Conservation (phyloP, 2,113 vertebrate species). For the Dasypus novemcinctus region DNA sequence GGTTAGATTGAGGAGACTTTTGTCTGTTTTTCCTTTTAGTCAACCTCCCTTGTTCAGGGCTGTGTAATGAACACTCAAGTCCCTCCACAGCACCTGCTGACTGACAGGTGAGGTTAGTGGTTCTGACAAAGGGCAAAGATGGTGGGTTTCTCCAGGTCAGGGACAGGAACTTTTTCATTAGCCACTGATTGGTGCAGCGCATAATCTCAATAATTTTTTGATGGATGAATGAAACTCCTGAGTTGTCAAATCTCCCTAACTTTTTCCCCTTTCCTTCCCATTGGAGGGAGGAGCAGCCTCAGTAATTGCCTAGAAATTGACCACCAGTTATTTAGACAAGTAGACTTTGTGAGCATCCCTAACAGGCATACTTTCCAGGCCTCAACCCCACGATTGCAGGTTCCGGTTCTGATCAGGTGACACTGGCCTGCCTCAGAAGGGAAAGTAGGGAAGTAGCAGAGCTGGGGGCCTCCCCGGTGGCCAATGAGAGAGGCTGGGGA, state of each 20-base stretch:
- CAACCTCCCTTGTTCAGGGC: neutral
- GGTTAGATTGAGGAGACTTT: neutral
- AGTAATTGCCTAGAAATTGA: neutral
- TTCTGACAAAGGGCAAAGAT: neutral
- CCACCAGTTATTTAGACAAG: neutral
- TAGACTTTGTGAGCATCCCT: neutral
- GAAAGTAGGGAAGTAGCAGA: neutral
- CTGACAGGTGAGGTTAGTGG: neutral
- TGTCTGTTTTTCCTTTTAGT: neutral
- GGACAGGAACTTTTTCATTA: neutral
- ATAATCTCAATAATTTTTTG: neutral
- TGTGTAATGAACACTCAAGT: neutral
- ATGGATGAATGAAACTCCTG: neutral
- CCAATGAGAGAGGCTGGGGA: neutral
- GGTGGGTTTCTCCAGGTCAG: neutral
- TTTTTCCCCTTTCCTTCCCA: neutral
- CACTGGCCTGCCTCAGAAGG: neutral
- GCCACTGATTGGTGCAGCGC: neutral
- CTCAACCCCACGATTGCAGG: neutral
- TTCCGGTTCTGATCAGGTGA: neutral
- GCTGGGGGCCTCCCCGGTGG: neutral
- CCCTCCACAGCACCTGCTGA: neutral
- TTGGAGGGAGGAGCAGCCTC: neutral
- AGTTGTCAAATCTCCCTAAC: neutral
- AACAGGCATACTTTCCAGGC: rapidly evolving